A percentile compares a stretch with the other conserved stretches of the same genome.
Conservation (phyloP, 2,888 invertebrate genomes). For the Eupithecia vulgata region DNA sequence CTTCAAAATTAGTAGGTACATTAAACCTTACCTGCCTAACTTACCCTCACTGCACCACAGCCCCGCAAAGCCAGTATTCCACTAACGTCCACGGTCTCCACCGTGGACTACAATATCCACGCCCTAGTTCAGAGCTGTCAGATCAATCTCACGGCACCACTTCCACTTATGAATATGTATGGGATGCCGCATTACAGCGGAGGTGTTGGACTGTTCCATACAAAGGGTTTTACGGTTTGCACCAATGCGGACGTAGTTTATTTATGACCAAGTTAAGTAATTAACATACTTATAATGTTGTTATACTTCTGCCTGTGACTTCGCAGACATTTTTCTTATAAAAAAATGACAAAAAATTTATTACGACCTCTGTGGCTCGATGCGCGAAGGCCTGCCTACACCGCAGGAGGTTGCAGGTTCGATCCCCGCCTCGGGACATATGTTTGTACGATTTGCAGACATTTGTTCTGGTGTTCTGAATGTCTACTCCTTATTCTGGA, state of each 20-base stretch:
- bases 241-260: background rate
- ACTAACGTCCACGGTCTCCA: background rate
- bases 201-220: background rate
- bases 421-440: no score
- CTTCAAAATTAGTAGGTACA: no score
- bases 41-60: background rate
- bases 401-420: no score
- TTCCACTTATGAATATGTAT: conserved; percentile 30
- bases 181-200: background rate
- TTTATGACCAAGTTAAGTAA: background rate
- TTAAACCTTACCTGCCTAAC: no score
- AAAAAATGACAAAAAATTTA: no score
- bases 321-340: no score
- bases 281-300: background rate
- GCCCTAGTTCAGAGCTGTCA: conserved; percentile 30
- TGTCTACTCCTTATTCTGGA: no score
- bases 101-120: conserved; percentile 21
- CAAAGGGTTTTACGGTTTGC: background rate
- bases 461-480: no score
- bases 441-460: no score
- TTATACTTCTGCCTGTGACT: no score
- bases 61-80: background rate
- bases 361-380: no score
- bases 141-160: conserved; percentile 34
- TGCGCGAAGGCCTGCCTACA: no score